phyloP scores from a whole-genome alignment of 23 tunicate genomes.

The Clavelina lepadiformis region DNA sequence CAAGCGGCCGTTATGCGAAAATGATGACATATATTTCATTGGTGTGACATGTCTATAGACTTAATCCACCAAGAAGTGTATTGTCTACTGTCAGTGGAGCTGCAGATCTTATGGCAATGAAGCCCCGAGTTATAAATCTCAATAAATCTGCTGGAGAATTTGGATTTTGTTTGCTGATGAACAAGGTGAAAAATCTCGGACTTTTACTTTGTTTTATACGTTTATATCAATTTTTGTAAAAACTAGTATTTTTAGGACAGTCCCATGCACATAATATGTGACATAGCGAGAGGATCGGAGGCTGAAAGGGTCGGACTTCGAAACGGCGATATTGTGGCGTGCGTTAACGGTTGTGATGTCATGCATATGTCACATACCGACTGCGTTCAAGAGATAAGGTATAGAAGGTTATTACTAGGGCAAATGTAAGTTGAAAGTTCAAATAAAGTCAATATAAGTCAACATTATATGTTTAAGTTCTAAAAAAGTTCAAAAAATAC shows the following conservation, averaged over 20 bases:
- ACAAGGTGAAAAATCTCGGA: not conserved
- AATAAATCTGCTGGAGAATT: conserved; percentile 1
- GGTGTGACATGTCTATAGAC: not conserved
- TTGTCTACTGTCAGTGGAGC: conserved; percentile 6
- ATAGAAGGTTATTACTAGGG: not conserved
- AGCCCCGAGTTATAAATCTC: conserved; percentile 6
- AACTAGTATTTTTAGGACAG: conserved; percentile 30
- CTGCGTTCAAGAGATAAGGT: conserved; percentile 40
- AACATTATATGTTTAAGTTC: too few species aligned
- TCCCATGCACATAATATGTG: conserved; percentile 43
- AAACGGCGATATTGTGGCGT: conserved; percentile 34
- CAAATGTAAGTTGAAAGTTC: too few species aligned
- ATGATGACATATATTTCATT: not conserved
- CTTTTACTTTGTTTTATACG: not conserved
- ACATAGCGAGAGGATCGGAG: conserved; percentile 14
- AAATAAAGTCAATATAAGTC: too few species aligned
- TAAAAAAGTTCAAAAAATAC: too few species aligned
- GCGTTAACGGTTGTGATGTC: conserved; percentile 44
- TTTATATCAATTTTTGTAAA: too few species aligned
- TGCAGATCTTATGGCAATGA: not conserved
- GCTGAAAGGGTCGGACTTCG: conserved; percentile 36
- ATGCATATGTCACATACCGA: conserved; percentile 27
- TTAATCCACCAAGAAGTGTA: not conserved
- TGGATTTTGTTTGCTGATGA: conserved; percentile 14
- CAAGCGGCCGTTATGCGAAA: too few species aligned